Evolutionary conservation across 2,888 invertebrate species (phyloP).

Genomic region (Amphipoea lucens): DNA sequence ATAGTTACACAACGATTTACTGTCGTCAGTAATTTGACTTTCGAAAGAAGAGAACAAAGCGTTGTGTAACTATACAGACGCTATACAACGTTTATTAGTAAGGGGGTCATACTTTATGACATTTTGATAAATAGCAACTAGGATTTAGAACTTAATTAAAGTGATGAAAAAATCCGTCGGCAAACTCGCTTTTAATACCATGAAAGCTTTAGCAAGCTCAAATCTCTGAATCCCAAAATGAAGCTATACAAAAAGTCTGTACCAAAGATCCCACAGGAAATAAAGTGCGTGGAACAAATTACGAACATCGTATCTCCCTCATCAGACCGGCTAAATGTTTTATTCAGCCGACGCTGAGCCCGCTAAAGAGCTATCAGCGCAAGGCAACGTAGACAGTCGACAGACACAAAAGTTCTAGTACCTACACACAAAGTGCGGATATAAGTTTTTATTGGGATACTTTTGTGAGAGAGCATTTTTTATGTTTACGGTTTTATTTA

Average conservation of each 20-base stretch:
- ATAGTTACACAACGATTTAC: too few species aligned
- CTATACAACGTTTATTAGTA: too few species aligned
- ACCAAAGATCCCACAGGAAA: slow-evolving; percentile 51
- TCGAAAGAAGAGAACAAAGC: too few species aligned
- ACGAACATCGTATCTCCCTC: slow-evolving; percentile 50
- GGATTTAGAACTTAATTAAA: slow-evolving; percentile 22
- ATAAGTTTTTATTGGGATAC: background rate
- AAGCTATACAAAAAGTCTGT: slow-evolving; percentile 30
- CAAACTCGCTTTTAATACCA: background rate
- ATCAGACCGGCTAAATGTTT: slow-evolving; percentile 63
- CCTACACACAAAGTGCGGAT: background rate
- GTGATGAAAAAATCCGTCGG: background rate
- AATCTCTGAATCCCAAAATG: slow-evolving; percentile 26
- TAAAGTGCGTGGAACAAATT: slow-evolving; percentile 60
- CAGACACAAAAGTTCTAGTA: slow-evolving; percentile 25
- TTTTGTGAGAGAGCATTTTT: background rate
- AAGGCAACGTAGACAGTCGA: slow-evolving; percentile 10
- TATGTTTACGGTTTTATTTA: slow-evolving; percentile 6
- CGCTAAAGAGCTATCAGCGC: slow-evolving; percentile 51
- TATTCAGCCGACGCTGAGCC: slow-evolving; percentile 57
- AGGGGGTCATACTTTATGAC: too few species aligned
- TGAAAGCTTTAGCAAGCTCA: background rate
- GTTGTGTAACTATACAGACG: too few species aligned
- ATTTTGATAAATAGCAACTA: background rate
- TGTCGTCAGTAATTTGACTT: too few species aligned